phyloP scores from a whole-genome alignment of 2,113 vertebrate genomes.

The Xiphophorus couchianus region DNA sequence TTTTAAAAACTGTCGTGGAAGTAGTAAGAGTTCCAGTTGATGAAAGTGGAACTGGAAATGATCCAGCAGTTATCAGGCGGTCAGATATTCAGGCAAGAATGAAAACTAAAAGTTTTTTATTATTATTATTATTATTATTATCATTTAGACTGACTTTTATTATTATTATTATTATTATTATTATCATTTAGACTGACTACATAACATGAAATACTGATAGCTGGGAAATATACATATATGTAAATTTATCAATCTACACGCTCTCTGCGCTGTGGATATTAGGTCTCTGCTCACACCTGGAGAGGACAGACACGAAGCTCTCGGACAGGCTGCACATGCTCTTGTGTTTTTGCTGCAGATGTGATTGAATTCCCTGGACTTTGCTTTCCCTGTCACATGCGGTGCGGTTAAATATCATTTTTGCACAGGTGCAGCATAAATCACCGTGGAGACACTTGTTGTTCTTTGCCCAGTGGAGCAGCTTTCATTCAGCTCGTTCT shows the following conservation, averaged over 20 bases:
- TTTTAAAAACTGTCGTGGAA: neutral
- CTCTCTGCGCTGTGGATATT: constrained; percentile 2
- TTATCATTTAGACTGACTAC: neutral
- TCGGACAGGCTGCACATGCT: constrained; percentile 3
- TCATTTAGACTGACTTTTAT: neutral
- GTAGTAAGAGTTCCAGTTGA: constrained; percentile 36
- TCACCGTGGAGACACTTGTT: constrained; percentile 57
- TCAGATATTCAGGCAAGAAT: constrained; percentile 11
- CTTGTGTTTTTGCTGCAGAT: constrained; percentile 5
- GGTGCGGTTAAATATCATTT: constrained; percentile 37
- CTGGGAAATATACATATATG: neutral
- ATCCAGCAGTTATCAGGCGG: constrained; percentile 47
- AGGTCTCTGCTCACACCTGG: constrained; percentile 14
- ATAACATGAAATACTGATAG: neutral
- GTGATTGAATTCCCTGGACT: neutral
- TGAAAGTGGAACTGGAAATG: constrained; percentile 36
- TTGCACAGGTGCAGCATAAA: constrained; percentile 68
- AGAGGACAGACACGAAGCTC: neutral
- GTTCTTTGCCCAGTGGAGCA: constrained; percentile 40
- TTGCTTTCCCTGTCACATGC: neutral
- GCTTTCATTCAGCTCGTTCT: constrained; percentile 47
- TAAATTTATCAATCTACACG: neutral
- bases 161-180: no score
- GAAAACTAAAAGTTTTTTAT: neutral
- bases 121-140: no score